Evolutionary conservation across 1,140 invertebrate species (phyloP).

Genomic region (Diploscapter pachys): DNA sequence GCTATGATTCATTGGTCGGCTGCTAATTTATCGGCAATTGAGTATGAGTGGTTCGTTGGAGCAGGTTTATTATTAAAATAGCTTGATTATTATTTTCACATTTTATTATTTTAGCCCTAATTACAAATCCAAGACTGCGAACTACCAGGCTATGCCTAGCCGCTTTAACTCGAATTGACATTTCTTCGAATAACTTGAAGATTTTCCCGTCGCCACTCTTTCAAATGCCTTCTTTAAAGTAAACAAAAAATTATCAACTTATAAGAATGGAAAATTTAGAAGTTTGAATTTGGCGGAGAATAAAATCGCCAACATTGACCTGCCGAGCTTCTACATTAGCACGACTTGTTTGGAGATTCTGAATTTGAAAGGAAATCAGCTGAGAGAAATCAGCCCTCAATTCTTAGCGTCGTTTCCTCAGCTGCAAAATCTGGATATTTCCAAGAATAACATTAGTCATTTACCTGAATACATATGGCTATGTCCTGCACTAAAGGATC

Average conservation of each 20-base stretch:
- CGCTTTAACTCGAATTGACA: conserved; percentile 86
- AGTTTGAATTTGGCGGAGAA: conserved; percentile 40
- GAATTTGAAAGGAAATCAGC: conserved; percentile 32
- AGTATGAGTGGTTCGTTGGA: conserved; percentile 76
- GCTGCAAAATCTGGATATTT: conserved; percentile 79
- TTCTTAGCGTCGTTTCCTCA: conserved; percentile 65
- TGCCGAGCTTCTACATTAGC: conserved; percentile 20
- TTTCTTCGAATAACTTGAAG: conserved; percentile 82
- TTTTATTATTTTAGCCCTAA: no score
- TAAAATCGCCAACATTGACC: conserved; percentile 38
- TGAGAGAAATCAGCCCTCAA: conserved; percentile 20
- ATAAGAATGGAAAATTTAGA: conserved; percentile 14
- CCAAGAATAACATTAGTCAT: conserved; percentile 84
- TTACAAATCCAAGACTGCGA: conserved; percentile 71
- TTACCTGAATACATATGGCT: conserved; percentile 83
- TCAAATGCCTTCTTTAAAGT: conserved; percentile 71
- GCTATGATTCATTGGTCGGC: conserved; percentile 91
- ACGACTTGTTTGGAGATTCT: conserved; percentile 39
- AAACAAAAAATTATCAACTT: background rate
- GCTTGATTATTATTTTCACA: no score
- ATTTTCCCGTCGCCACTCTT: conserved; percentile 78
- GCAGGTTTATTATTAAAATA: conserved; percentile 72
- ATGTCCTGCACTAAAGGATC: conserved; percentile 79
- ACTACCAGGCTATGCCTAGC: conserved; percentile 68
- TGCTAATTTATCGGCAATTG: conserved; percentile 71